A percentile compares a stretch with the other conserved stretches of the same genome.
These are phyloP conservation scores for Archips xylosteana DNA, from an alignment of 2,888 invertebrate genomes.

Conservation along the genomic window DNA sequence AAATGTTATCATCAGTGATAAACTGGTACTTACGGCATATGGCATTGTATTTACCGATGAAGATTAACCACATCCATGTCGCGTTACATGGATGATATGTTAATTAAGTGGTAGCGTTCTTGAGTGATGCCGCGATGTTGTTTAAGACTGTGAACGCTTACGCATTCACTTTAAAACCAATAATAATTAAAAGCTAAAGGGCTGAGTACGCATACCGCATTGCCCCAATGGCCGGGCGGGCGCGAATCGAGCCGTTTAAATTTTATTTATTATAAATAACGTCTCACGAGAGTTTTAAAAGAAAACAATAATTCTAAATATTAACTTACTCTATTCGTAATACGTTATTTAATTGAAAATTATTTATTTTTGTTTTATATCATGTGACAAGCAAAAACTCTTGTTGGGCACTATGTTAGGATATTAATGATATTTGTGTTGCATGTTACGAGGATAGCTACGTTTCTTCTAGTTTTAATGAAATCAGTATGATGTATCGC, in stretches of 20 bases:
- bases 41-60: conserved; percentile 13
- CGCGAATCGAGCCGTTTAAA: no score
- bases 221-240: no score
- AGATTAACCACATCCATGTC: not conserved
- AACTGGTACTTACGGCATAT: not conserved
- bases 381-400: not conserved
- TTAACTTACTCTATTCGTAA: not conserved
- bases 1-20: not conserved
- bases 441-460: not conserved
- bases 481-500: not conserved
- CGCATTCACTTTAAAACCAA: not conserved
- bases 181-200: no score
- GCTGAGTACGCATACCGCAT: no score
- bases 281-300: no score
- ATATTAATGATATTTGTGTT: not conserved
- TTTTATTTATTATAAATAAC: no score
- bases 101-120: not conserved
- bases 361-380: not conserved
- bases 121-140: not conserved
- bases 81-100: not conserved
- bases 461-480: not conserved
- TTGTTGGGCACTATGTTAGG: not conserved
- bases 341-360: not conserved
- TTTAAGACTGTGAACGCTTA: not conserved
- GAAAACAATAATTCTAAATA: not conserved